Base-by-base conservation (phyloP, 2,797 vertebrate genomes). In the Phyllotis vaccarum region DNA sequence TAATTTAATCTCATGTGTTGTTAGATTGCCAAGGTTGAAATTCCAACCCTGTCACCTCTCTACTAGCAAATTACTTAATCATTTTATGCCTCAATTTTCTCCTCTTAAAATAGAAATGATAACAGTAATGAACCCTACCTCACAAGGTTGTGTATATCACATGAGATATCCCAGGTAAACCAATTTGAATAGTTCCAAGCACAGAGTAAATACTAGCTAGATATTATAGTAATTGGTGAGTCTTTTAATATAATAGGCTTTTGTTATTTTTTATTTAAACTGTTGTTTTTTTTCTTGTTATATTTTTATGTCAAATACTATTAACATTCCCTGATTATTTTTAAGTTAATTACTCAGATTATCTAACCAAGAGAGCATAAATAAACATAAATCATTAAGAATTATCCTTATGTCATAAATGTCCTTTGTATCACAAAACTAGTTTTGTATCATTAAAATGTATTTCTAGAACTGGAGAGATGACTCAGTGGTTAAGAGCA, bases 361-460 rank as follows among this genome's bases (percentile, higher is more conserved):
- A 14, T 6, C 82, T 37, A 82, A 27, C 90, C 52, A 68, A 92
- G 37, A 86, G 92, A 90, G 80, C 37, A 64, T 90, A 94, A 91
- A 92, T 78, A 27, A 93, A 93, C 21, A 62, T 88, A 75, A 64
- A 83, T 87, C 6, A 74, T 90, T 31, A 80, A 1, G 86, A 79
- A 88, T 87, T 82, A 91, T n/a, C 34, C 16, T 43, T 74, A 49
- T 86, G 29, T 89, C 49, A 86, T 76, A 81, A 31, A 21, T 92
- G 76, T 72, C n/a, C 58, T 94, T 95, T 91, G 60, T 70, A 17
- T 92, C 64, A 89, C 56, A 86, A 24, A 75, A 21, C 78, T 90
- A 93, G 58, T 93, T 97, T 91, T 90, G 62, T 75, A 89, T 92
- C 74, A 80, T 76, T 97, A 66, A 93, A 92, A 46, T 89, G 93